Conservation (phyloP, 2,113 vertebrate species). For the Boulengeromyrus knoepffleri region DNA sequence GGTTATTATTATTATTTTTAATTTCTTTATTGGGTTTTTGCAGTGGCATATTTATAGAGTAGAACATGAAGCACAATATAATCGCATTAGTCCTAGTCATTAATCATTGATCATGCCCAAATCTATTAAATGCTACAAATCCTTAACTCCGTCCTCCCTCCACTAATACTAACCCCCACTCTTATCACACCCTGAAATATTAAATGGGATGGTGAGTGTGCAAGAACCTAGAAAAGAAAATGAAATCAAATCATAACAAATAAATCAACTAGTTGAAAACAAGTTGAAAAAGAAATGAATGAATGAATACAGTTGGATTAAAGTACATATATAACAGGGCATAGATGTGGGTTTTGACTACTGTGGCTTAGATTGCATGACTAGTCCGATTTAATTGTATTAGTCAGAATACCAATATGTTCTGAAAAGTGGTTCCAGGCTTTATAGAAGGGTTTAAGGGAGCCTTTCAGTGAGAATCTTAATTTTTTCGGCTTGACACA, state of each 20-base stretch:
- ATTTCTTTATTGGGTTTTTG: background rate
- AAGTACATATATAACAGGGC: background rate
- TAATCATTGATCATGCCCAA: background rate
- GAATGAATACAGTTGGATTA: background rate
- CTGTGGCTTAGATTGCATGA: background rate
- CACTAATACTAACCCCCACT: background rate
- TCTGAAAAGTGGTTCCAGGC: background rate
- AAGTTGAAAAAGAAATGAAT: background rate
- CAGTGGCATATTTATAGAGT: background rate
- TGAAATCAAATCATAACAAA: background rate
- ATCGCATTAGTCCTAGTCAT: background rate
- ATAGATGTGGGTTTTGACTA: background rate
- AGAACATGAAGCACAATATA: background rate
- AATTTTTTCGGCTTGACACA: no score
- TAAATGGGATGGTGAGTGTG: background rate
- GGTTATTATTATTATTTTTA: background rate
- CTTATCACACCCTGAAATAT: background rate
- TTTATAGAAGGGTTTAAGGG: background rate
- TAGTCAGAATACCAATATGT: background rate
- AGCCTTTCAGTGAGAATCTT: background rate
- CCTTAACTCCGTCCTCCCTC: background rate
- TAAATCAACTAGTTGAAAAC: background rate
- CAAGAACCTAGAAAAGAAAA: background rate
- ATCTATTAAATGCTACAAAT: background rate
- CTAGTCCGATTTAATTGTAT: background rate